Conservation (phyloP, 1,140 invertebrate species). For the Brachionus rubens region DNA sequence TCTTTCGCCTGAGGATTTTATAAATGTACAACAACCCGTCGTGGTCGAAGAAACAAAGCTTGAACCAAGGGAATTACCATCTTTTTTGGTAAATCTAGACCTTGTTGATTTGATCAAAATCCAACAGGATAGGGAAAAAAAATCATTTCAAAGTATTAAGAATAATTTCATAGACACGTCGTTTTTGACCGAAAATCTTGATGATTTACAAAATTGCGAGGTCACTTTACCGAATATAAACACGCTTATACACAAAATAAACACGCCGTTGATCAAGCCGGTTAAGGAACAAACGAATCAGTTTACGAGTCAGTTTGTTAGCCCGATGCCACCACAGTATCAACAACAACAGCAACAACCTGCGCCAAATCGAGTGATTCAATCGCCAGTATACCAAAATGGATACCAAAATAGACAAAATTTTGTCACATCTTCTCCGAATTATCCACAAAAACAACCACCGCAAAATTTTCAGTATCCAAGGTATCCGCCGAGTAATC, state of each 20-base stretch:
- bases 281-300: background rate
- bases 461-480: background rate
- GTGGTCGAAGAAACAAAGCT: background rate
- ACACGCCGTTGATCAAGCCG: background rate
- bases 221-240: constrained; percentile 8
- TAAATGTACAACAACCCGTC: no score
- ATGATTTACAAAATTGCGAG: background rate
- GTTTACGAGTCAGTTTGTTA: background rate
- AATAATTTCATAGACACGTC: background rate
- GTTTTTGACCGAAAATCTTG: background rate
- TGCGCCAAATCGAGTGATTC: constrained; percentile 5
- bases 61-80: background rate
- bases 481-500: background rate
- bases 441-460: background rate
- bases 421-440: constrained; percentile 16
- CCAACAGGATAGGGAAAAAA: constrained; percentile 8
- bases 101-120: constrained; percentile 19
- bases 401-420: background rate
- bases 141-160: background rate
- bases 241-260: background rate
- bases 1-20: background rate
- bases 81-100: constrained; percentile 4
- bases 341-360: background rate
- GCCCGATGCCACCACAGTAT: background rate
- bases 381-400: background rate